Percentiles rank a stretch among this genome's conserved stretches.
Evolutionary conservation across 2,797 vertebrate species (phyloP).

Genomic region (Petrocephalus sullivani): DNA sequence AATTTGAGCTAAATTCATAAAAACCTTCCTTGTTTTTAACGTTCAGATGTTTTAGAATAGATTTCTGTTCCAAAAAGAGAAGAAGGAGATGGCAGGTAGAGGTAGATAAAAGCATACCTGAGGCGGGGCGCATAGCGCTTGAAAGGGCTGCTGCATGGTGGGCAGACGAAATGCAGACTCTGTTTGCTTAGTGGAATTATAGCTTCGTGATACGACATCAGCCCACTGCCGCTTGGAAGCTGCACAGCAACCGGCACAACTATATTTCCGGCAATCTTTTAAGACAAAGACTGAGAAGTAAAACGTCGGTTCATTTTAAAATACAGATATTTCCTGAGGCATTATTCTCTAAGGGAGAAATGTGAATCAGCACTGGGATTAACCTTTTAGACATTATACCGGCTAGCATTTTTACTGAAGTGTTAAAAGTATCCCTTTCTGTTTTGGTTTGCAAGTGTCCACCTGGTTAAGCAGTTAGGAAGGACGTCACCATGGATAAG

Average conservation of each 20-base stretch:
- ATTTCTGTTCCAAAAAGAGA: neutral
- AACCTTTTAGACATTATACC: neutral
- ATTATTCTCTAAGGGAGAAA: neutral
- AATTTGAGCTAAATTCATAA: neutral
- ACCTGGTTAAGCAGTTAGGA: neutral
- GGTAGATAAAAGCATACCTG: neutral
- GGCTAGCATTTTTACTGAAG: neutral
- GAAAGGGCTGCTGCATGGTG: neutral
- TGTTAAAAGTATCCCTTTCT: neutral
- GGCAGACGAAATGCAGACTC: neutral
- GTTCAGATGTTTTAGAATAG: neutral
- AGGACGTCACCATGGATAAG: neutral
- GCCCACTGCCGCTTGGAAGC: slow-evolving; percentile 1
- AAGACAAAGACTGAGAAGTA: neutral
- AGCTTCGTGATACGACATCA: neutral
- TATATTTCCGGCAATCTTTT: neutral
- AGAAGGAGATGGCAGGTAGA: neutral
- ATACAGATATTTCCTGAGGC: neutral
- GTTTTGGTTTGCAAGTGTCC: neutral
- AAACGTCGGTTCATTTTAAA: neutral
- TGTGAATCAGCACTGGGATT: neutral
- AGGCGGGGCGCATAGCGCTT: neutral
- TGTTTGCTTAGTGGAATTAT: slow-evolving; percentile 1
- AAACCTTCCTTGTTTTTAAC: neutral
- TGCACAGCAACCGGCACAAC: neutral